These are phyloP conservation scores for Anastrepha obliqua DNA, from an alignment of 1,140 invertebrate species.

Conservation along the genomic window DNA sequence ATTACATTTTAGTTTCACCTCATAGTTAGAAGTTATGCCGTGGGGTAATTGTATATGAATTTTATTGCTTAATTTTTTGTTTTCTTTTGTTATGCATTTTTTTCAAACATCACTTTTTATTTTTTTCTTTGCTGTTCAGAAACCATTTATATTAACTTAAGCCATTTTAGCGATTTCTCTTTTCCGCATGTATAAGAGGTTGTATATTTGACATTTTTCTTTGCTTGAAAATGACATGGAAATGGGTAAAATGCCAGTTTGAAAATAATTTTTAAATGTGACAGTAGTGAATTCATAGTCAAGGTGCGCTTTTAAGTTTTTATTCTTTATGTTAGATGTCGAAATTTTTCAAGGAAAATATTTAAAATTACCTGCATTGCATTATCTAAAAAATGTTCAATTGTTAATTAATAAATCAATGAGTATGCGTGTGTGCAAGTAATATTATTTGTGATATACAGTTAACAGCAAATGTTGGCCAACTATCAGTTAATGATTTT, in stretches of 20 bases:
- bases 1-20: neutral
- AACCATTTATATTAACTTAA: neutral
- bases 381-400: no score
- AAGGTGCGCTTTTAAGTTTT: conserved; percentile 47
- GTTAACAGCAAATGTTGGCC: no score
- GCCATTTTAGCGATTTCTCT: neutral
- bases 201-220: conserved; percentile 5
- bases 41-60: no score
- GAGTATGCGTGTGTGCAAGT: no score
- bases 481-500: no score
- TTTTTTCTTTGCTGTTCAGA: neutral
- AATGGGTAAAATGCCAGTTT: conserved; percentile 55
- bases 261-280: conserved; percentile 57
- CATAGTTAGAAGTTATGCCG: no score
- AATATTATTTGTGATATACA: no score
- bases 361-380: no score
- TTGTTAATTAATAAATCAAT: no score
- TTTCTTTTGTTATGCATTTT: neutral
- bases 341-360: no score
- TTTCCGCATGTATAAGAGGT: neutral
- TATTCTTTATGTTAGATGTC: neutral
- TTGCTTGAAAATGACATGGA: conserved; percentile 21
- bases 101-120: neutral
- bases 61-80: neutral
- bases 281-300: conserved; percentile 56